These are phyloP conservation scores for Anoplius nigerrimus DNA, from an alignment of 2,888 invertebrate genomes.

Conservation along the genomic window DNA sequence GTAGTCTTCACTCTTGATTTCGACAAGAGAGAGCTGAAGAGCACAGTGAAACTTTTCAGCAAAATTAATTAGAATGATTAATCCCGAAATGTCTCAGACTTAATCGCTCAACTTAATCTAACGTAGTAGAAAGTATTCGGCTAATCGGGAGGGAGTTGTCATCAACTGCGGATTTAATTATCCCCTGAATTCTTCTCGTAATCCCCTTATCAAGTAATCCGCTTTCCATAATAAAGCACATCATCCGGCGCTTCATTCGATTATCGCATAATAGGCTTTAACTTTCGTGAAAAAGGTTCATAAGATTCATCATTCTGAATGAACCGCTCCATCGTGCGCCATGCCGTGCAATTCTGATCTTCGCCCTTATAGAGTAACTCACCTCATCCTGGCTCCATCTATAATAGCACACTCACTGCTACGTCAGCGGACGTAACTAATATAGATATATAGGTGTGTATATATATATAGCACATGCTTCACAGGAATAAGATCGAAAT, in stretches of 20 bases:
- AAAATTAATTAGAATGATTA: no score
- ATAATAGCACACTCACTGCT: no score
- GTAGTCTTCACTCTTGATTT: no score
- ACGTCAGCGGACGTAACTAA: no score
- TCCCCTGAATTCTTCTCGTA: constrained; percentile 10
- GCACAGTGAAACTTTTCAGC: no score
- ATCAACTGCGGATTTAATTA: constrained; percentile 6
- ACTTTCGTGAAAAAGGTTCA: background rate
- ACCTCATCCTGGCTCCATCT: no score
- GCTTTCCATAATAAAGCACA: constrained; percentile 42
- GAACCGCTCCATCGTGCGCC: background rate
- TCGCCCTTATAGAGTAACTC: no score
- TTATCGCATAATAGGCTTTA: constrained; percentile 9
- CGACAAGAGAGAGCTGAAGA: no score
- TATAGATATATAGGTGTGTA: no score
- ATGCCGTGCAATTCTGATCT: background rate
- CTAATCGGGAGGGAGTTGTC: background rate
- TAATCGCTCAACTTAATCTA: constrained; percentile 4
- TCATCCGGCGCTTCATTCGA: constrained; percentile 20
- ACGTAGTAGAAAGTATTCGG: background rate
- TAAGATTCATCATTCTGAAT: background rate
- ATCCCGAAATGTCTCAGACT: background rate
- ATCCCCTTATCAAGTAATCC: constrained; percentile 41
- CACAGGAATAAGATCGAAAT: no score
- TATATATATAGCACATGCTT: no score